phyloP scores from a whole-genome alignment of 2,888 invertebrate species.

The Microchrysa polita region DNA sequence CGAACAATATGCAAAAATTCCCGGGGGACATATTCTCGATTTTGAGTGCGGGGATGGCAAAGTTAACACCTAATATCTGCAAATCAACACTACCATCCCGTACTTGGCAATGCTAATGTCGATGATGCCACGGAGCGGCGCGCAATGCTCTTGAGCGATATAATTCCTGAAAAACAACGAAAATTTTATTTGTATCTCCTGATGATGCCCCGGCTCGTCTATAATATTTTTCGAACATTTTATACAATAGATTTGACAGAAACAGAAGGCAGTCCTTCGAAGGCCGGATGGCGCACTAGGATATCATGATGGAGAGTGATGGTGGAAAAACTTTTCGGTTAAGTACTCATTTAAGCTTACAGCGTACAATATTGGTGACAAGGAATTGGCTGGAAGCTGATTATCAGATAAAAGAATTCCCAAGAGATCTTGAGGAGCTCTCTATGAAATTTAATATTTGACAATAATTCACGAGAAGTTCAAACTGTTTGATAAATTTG shows the following conservation, averaged over 20 bases:
- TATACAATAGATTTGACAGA: slow-evolving; percentile 13
- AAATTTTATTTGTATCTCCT: slow-evolving; percentile 49
- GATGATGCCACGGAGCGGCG: too few relatives aligned
- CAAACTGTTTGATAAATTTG: too few relatives aligned
- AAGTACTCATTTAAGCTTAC: not conserved
- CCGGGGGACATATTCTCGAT: slow-evolving; percentile 39
- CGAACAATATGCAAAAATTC: slow-evolving; percentile 44
- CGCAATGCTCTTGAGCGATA: too few relatives aligned
- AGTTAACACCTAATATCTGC: slow-evolving; percentile 55
- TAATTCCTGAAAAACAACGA: slow-evolving; percentile 41
- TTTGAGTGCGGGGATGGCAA: slow-evolving; percentile 47
- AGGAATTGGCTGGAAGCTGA: too few relatives aligned
- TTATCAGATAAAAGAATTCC: too few relatives aligned
- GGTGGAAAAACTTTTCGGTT: slow-evolving; percentile 1
- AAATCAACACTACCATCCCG: slow-evolving; percentile 53
- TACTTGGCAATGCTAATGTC: not conserved
- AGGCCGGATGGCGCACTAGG: not conserved
- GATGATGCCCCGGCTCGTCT: slow-evolving; percentile 31
- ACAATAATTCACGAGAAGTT: too few relatives aligned
- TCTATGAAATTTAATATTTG: too few relatives aligned
- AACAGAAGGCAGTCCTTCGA: slow-evolving; percentile 26
- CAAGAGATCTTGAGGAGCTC: too few relatives aligned
- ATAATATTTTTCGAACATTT: slow-evolving; percentile 38
- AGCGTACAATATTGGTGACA: too few relatives aligned
- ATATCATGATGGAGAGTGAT: not conserved